Evolutionary conservation across 2,888 invertebrate genomes (phyloP).

Genomic region (Tiliacea citrago): DNA sequence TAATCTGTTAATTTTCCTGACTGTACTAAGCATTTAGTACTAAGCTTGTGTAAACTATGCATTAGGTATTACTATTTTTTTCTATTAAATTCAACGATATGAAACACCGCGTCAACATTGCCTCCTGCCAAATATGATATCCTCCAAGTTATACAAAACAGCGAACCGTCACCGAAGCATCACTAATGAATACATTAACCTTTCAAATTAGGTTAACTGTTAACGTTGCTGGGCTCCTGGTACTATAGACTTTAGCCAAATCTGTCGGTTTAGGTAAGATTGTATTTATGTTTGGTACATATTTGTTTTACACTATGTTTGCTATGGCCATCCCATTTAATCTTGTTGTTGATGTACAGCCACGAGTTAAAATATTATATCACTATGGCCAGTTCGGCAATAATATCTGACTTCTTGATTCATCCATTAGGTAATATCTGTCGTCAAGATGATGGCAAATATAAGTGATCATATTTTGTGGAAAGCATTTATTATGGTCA

Average conservation of each 20-base stretch:
- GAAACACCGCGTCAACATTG: neutral
- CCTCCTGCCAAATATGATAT: conserved; percentile 1
- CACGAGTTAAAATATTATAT: too few relatives aligned
- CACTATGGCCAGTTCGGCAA: too few relatives aligned
- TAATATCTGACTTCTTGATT: too few relatives aligned
- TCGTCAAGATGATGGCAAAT: too few relatives aligned
- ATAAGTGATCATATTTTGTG: too few relatives aligned
- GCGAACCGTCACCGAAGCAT: conserved; percentile 41
- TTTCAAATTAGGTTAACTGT: conserved; percentile 53
- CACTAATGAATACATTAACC: conserved; percentile 57
- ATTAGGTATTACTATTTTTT: too few relatives aligned
- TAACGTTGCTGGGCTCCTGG: conserved; percentile 8
- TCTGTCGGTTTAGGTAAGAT: neutral
- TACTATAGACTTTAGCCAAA: neutral
- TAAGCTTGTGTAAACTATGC: neutral
- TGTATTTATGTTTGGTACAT: neutral
- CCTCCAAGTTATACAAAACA: conserved; percentile 20
- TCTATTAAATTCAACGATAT: too few relatives aligned
- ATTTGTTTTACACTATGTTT: neutral
- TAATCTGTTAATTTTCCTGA: too few relatives aligned
- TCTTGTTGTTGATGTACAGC: neutral
- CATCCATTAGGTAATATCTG: too few relatives aligned
- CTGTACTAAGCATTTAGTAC: neutral
- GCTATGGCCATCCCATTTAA: neutral
- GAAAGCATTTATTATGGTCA: too few relatives aligned